Conservation (phyloP, 2,113 vertebrate species). For the Canis aureus region DNA sequence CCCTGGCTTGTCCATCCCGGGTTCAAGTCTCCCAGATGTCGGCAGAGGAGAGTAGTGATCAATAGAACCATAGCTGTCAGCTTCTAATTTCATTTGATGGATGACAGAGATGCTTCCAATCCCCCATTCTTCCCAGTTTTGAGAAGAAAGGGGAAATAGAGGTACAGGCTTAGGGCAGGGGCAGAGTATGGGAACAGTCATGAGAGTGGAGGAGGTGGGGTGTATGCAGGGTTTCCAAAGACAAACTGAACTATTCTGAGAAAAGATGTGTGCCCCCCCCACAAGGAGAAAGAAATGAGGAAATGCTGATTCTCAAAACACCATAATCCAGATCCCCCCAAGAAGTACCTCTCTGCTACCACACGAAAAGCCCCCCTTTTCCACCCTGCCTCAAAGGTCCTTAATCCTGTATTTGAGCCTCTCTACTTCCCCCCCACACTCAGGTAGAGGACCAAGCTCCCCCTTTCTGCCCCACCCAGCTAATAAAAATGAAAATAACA, state of each 20-base stretch:
- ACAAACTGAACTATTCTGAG: neutral
- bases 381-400: neutral
- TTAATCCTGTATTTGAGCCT: neutral
- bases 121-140: neutral
- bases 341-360: neutral
- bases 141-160: neutral
- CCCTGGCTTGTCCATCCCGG: neutral
- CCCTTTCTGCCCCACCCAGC: too few species aligned
- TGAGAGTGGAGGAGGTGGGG: neutral
- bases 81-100: neutral
- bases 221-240: neutral
- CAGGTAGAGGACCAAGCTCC: neutral
- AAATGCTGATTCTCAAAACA: neutral
- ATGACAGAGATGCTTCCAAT: neutral
- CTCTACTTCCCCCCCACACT: accelerated
- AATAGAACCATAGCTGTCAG: neutral
- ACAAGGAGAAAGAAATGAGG: neutral
- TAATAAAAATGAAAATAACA: neutral
- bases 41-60: neutral
- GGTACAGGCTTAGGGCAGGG: neutral
- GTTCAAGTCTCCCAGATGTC: neutral
- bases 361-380: neutral
- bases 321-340: neutral
- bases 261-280: neutral
- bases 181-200: neutral